phyloP scores from a whole-genome alignment of 2,797 vertebrate genomes.

The Falco berigora region DNA sequence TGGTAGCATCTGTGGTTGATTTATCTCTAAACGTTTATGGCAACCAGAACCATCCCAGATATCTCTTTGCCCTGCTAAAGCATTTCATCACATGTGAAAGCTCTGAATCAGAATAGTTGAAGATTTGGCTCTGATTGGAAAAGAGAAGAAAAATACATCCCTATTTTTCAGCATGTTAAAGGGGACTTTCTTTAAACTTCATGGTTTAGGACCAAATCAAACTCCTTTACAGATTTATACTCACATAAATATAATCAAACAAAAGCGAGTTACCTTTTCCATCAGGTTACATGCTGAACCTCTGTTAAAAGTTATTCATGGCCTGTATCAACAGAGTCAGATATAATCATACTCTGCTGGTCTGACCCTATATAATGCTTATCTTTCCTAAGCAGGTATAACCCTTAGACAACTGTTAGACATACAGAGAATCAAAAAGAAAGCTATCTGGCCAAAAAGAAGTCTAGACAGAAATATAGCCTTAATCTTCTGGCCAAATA shows the following conservation, averaged over 20 bases:
- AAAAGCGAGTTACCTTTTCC: neutral
- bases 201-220: neutral
- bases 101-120: neutral
- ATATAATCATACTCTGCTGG: neutral
- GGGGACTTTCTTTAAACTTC: neutral
- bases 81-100: neutral
- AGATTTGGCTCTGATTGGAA: neutral
- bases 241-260: neutral
- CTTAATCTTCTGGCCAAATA: neutral
- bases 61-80: neutral
- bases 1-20: neutral
- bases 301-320: neutral
- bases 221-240: neutral
- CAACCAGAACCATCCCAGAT: neutral
- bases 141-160: neutral
- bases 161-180: neutral
- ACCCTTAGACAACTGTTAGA: neutral
- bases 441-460: neutral
- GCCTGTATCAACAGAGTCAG: neutral
- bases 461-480: neutral
- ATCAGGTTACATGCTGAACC: neutral
- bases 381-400: neutral
- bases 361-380: neutral
- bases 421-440: neutral
- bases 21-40: neutral